Conservation (phyloP, 1,140 invertebrate species). For the Aphelinus certus region DNA sequence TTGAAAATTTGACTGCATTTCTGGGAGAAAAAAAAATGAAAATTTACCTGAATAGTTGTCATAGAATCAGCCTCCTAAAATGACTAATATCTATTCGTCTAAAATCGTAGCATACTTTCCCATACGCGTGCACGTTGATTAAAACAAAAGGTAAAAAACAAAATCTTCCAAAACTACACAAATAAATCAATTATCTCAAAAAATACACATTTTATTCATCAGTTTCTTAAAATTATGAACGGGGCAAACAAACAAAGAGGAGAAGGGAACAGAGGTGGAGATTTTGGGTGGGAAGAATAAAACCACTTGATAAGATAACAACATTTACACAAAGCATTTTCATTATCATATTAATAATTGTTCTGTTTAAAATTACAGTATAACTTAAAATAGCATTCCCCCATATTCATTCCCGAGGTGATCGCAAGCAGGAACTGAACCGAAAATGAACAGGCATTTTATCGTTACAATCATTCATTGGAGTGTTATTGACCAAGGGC, state of each 20-base stretch:
- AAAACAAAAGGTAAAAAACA: too few species aligned
- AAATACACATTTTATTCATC: constrained; percentile 9
- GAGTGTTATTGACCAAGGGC: neutral
- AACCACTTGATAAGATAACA: constrained; percentile 41
- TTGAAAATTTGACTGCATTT: too few species aligned
- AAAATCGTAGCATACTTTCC: too few species aligned
- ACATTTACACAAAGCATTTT: constrained; percentile 48
- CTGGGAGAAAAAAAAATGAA: too few species aligned
- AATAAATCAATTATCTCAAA: too few species aligned
- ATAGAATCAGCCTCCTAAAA: too few species aligned
- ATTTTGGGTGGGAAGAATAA: constrained; percentile 30
- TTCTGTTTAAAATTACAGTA: constrained; percentile 52
- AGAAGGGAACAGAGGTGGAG: constrained; percentile 4
- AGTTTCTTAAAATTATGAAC: neutral
- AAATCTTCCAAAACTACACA: too few species aligned
- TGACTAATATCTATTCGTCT: too few species aligned
- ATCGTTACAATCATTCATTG: neutral
- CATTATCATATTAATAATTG: constrained; percentile 43
- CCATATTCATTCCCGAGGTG: constrained; percentile 27
- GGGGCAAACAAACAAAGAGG: too few species aligned
- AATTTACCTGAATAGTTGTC: too few species aligned
- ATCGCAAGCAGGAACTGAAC: constrained; percentile 8
- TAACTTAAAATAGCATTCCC: constrained; percentile 48
- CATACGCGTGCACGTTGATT: too few species aligned
- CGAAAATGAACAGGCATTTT: constrained; percentile 7